These are phyloP conservation scores for Hippocampus zosterae DNA, from an alignment of 2,113 vertebrate genomes.

Conservation along the genomic window DNA sequence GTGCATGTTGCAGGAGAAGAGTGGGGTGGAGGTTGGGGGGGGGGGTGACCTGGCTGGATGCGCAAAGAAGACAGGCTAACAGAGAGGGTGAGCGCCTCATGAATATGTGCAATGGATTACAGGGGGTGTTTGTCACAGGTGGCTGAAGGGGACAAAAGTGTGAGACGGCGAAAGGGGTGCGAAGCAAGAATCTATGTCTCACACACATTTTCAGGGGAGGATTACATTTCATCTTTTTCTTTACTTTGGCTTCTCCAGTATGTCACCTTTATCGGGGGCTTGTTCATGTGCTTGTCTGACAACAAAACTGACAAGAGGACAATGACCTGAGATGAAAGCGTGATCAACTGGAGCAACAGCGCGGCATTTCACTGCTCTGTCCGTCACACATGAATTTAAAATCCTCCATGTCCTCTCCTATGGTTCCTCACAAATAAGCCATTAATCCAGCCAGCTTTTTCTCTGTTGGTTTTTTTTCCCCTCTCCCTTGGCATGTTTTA, in stretches of 20 bases:
- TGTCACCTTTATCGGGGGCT: constrained; percentile 34
- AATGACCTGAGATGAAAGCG: constrained; percentile 31
- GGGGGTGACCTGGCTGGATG: constrained; percentile 21
- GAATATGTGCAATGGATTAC: constrained; percentile 51
- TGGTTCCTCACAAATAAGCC: constrained; percentile 45
- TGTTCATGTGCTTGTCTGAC: constrained; percentile 36
- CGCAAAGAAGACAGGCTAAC: constrained; percentile 29
- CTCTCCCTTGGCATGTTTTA: constrained; percentile 28
- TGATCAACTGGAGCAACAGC: constrained; percentile 35
- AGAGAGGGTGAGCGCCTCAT: constrained; percentile 35
- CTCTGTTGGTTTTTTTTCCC: neutral
- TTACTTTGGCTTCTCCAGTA: constrained; percentile 10
- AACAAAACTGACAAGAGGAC: constrained; percentile 27
- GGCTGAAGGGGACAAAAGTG: constrained; percentile 10
- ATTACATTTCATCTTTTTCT: constrained; percentile 9
- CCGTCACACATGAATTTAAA: constrained; percentile 47
- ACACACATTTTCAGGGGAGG: constrained; percentile 3
- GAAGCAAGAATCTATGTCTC: neutral
- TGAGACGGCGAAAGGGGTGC: constrained; percentile 6
- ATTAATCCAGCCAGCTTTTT: constrained; percentile 52
- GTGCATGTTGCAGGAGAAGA: constrained; percentile 3
- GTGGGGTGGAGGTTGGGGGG: neutral
- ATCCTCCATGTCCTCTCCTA: constrained; percentile 14
- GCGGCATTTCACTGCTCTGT: constrained; percentile 8
- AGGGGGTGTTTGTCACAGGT: constrained; percentile 27